Percentiles rank a stretch among this genome's conserved stretches.
Evolutionary conservation across 1,140 invertebrate genomes (phyloP).

Genomic region (Drosophila sproati): DNA sequence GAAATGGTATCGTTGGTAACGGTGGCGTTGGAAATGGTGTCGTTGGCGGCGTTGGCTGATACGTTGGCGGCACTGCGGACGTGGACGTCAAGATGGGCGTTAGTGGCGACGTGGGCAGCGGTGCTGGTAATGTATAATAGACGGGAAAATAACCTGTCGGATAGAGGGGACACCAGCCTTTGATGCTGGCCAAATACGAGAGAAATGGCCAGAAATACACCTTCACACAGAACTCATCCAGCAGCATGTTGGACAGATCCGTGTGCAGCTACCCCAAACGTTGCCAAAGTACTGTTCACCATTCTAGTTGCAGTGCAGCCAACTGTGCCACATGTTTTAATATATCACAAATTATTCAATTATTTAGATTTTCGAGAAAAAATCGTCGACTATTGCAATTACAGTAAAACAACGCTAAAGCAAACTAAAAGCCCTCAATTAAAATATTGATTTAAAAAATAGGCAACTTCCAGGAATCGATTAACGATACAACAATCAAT

Average conservation of each 20-base stretch:
- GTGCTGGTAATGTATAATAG: conserved; percentile 49
- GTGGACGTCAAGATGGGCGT: conserved; percentile 49
- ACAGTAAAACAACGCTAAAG: neutral
- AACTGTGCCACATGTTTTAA: conserved; percentile 50
- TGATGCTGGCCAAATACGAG: conserved; percentile 75
- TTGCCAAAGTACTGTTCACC: conserved; percentile 46
- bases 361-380: conserved; percentile 41
- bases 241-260: conserved; percentile 56
- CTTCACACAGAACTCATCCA: conserved; percentile 78
- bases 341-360: conserved; percentile 66
- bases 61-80: conserved; percentile 65
- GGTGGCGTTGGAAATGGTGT: conserved; percentile 28
- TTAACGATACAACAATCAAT: no score
- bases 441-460: no score
- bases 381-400: conserved; percentile 26
- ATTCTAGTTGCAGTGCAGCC: conserved; percentile 45
- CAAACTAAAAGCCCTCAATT: neutral
- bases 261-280: conserved; percentile 48
- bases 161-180: conserved; percentile 76
- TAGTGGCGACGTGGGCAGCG: conserved; percentile 47
- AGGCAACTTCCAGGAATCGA: no score
- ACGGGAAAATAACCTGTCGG: conserved; percentile 77
- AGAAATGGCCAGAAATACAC: conserved; percentile 81
- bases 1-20: conserved; percentile 16
- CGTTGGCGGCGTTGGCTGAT: conserved; percentile 59